These are phyloP conservation scores for Lacerta bilineata DNA, from an alignment of 2,797 vertebrate genomes.

Conservation along the genomic window DNA sequence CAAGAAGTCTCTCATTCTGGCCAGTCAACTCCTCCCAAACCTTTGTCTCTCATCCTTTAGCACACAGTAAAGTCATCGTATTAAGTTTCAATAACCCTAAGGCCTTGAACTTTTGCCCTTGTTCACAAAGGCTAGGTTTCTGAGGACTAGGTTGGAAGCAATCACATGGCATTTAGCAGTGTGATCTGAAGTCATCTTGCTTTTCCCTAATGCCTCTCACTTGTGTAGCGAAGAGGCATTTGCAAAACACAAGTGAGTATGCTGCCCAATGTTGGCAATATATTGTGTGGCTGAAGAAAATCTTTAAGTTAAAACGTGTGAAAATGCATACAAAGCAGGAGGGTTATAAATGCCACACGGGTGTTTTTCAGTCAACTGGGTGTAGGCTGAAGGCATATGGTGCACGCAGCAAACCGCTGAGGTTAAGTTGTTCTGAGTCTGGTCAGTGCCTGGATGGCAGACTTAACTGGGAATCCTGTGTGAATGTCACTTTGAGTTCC, in stretches of 20 bases:
- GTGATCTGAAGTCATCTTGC: not conserved
- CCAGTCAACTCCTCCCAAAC: not conserved
- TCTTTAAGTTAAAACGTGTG: no score
- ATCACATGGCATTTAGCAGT: not conserved
- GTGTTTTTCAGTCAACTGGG: not conserved
- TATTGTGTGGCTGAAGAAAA: not conserved
- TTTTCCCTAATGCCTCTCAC: not conserved
- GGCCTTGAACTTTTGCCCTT: not conserved
- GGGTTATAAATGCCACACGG: not conserved
- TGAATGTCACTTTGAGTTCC: not conserved
- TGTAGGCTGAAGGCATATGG: not conserved
- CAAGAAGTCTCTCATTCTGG: not conserved
- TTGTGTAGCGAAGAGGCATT: not conserved
- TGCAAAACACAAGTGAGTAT: not conserved
- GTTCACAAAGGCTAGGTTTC: not conserved
- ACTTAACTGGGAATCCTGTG: not conserved
- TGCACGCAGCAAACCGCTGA: not conserved
- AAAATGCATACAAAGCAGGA: not conserved
- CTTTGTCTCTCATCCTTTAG: not conserved
- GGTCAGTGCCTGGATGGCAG: not conserved
- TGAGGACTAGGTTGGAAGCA: not conserved
- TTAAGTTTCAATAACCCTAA: not conserved
- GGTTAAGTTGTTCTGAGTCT: no score
- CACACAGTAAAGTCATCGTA: not conserved
- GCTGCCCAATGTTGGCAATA: not conserved